Base-by-base conservation (phyloP, 2,113 vertebrate genomes). In the Carassius gibelio region DNA sequence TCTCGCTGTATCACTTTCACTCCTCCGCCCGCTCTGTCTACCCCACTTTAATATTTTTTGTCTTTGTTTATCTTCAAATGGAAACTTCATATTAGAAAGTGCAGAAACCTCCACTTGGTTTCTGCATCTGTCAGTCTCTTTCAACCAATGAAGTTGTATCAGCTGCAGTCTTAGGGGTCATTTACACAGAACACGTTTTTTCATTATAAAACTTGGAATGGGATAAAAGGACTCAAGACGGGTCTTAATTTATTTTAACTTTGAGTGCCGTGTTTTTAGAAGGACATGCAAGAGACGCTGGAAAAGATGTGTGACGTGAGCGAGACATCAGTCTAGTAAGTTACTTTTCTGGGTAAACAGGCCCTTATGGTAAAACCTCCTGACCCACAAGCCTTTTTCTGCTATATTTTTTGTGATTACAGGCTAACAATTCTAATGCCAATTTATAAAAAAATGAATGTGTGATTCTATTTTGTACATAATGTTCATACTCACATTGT, bases 91-190 rank as follows among this genome's bases (percentile, higher is more conserved):
- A 69, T 69, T 45, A 62, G 62, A 21, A 52, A 81, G 45, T 52
- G 14, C 26, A 26, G 26, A 26, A 26, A 26, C 52, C 17, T 81
- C 21, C 13, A 30, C 42, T 48, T n/a, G 48, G 55, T 38, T 68
- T 71, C 21, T 38, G 82, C 72, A 75, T 68, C 36, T 85, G 72
- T n/a, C 61, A 62, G 23, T 85, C 45, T 8, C 82, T 83, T 79
- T 82, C 36, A 74, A 36, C 9, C 79, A 59, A 15, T 61, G 72
- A 82, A 48, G n/a, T 8, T 76, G 13, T 55, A 19, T 55, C 45
- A 76, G 48, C 48, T 19, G 13, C 8, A 26, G 17, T 71, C 15
- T 6, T 71, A 9, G 11, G 15, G 68, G 62, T 26, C 62, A 66
- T 64, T 26, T 59, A 59, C 57, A 59, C 19, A 21, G 57, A 21